Evolutionary conservation across 2,113 vertebrate genomes (phyloP).

Genomic region (Sminthopsis crassicaudata): DNA sequence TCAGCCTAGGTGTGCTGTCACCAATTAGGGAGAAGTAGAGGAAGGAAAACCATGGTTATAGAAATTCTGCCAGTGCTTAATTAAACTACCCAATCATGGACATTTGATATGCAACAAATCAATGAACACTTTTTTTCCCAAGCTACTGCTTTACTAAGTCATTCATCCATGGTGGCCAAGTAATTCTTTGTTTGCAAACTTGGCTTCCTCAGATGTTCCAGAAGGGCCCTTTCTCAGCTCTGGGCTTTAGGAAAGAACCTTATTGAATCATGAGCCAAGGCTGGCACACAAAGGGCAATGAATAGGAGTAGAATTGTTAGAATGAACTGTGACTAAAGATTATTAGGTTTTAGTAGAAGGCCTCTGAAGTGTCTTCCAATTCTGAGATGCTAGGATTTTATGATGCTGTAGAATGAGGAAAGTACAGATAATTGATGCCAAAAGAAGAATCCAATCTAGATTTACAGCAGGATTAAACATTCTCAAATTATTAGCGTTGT

Average conservation of each 20-base stretch:
- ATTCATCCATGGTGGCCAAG: conserved; percentile 4
- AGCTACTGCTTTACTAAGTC: not conserved
- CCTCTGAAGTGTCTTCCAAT: not conserved
- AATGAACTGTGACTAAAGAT: not conserved
- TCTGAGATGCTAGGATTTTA: not conserved
- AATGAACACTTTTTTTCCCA: not conserved
- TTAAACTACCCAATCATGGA: not conserved
- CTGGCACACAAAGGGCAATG: not conserved
- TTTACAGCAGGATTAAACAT: not conserved
- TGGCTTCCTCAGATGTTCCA: not conserved
- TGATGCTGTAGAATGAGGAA: not conserved
- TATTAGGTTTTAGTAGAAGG: not conserved
- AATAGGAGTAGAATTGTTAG: not conserved
- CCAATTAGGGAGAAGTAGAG: not conserved
- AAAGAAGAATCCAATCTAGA: not conserved
- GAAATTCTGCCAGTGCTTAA: not conserved
- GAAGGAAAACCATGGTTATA: not conserved
- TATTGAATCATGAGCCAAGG: not conserved
- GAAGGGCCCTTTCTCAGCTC: not conserved
- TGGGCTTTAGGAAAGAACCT: not conserved
- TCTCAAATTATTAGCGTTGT: not conserved
- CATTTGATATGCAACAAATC: not conserved
- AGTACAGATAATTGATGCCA: not conserved
- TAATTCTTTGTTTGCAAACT: not conserved
- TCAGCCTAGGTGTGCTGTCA: not conserved